Evolutionary conservation across 2,797 vertebrate species (phyloP).

Genomic region (Sciaenops ocellatus): DNA sequence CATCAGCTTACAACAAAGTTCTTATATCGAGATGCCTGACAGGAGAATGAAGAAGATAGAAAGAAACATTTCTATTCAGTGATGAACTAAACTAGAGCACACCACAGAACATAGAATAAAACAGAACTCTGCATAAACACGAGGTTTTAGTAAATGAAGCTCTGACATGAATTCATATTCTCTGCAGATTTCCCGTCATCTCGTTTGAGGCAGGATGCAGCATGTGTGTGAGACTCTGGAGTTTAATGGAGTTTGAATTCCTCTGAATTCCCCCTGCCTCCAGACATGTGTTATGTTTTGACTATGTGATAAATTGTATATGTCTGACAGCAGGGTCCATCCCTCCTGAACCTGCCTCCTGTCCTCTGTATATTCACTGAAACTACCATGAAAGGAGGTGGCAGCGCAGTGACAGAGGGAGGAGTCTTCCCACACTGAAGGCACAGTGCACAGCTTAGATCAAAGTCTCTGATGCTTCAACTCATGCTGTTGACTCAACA

Average conservation of each 20-base stretch:
- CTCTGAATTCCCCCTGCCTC: not conserved
- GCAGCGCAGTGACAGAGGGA: slow-evolving; percentile 3
- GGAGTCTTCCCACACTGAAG: slow-evolving; percentile 26
- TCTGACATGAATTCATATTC: no score
- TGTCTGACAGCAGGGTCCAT: not conserved
- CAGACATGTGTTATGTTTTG: no score
- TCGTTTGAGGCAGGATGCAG: no score
- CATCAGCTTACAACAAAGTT: no score
- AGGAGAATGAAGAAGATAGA: no score
- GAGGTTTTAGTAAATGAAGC: no score
- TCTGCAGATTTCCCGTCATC: no score
- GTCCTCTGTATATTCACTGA: not conserved
- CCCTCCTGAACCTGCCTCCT: no score
- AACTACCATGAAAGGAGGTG: slow-evolving; percentile 52
- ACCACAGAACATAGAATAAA: not conserved
- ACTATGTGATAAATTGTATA: not conserved
- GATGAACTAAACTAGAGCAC: not conserved
- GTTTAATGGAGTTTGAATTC: no score
- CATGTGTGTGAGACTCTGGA: no score
- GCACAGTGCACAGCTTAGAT: not conserved
- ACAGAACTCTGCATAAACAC: not conserved
- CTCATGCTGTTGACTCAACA: slow-evolving; percentile 15
- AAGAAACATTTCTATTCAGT: not conserved
- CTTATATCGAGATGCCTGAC: no score
- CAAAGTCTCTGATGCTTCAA: not conserved